These are phyloP conservation scores for Argentina silus DNA, from an alignment of 2,797 vertebrate genomes.

Conservation along the genomic window DNA sequence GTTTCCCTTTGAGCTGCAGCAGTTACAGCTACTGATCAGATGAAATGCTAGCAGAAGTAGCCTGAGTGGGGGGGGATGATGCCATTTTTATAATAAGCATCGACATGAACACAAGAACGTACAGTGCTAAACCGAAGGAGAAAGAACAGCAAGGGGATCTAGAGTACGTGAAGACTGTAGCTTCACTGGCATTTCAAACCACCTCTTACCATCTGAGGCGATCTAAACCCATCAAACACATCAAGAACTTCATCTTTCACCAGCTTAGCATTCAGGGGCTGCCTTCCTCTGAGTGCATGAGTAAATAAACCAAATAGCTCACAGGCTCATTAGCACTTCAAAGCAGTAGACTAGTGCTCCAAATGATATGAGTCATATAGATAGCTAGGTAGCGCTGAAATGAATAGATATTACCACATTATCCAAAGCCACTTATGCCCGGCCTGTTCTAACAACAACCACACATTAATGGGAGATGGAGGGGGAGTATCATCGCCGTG, in stretches of 20 bases:
- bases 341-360: slow-evolving; percentile 22
- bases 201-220: slow-evolving; percentile 32
- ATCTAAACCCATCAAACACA: slow-evolving; percentile 28
- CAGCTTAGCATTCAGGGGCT: slow-evolving; percentile 42
- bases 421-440: background rate
- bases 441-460: background rate
- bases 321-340: slow-evolving; percentile 67
- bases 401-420: background rate
- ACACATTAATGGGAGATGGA: background rate
- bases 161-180: background rate
- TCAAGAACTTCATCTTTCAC: slow-evolving; percentile 21
- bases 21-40: background rate
- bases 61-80: background rate
- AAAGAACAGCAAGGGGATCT: background rate
- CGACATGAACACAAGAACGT: background rate
- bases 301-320: slow-evolving; percentile 62
- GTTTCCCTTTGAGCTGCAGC: slow-evolving; percentile 8
- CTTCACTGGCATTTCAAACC: slow-evolving; percentile 3
- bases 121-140: background rate
- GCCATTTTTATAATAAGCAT: background rate
- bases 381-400: no score
- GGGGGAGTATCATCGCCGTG: slow-evolving; percentile 16
- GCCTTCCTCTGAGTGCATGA: slow-evolving; percentile 31
- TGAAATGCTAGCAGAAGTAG: slow-evolving; percentile 22
- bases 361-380: background rate